phyloP scores from a whole-genome alignment of 1,140 invertebrate genomes.

The Antheraea pernyi region DNA sequence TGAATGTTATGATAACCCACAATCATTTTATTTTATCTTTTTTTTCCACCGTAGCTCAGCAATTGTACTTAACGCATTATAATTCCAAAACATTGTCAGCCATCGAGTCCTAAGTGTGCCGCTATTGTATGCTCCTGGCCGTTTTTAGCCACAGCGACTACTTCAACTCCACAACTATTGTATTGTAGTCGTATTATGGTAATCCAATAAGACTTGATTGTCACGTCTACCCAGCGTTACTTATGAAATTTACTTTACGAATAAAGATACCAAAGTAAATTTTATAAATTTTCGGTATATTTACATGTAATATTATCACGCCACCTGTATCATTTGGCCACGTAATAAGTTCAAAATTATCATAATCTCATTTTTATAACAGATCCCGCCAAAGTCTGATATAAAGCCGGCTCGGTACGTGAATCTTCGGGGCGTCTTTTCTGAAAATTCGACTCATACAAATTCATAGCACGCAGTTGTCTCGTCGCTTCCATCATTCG shows the following conservation, averaged over 20 bases:
- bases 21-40: no score
- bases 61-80: no score
- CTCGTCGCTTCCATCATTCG: not conserved
- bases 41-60: no score
- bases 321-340: not conserved
- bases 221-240: no score
- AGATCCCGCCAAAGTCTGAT: constrained; percentile 2
- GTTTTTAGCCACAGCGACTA: no score
- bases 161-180: no score
- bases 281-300: not conserved
- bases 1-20: no score
- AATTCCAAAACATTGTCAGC: no score
- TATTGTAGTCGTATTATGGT: no score
- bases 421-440: not conserved
- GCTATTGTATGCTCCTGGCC: no score
- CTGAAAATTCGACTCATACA: not conserved
- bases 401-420: not conserved
- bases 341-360: constrained; percentile 1
- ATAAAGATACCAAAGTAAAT: not conserved
- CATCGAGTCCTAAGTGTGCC: no score
- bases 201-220: no score
- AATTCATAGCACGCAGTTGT: constrained; percentile 1
- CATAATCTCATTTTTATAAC: not conserved
- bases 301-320: not conserved
- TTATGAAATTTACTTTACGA: not conserved